phyloP scores from a whole-genome alignment of 2,113 vertebrate genomes.

The Anhinga rufa region DNA sequence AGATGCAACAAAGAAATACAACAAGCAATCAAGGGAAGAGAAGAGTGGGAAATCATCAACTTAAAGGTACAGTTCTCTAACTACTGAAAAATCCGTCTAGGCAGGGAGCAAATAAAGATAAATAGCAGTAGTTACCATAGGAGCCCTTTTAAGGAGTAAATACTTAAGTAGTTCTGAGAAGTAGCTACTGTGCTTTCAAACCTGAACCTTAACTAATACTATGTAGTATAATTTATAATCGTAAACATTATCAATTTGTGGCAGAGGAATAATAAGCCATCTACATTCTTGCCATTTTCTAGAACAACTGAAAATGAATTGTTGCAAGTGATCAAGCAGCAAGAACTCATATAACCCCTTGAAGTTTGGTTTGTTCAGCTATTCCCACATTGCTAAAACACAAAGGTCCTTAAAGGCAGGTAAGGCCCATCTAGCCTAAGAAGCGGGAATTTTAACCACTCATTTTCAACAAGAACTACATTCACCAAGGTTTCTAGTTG shows the following conservation, averaged over 20 bases:
- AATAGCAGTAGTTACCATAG: background rate
- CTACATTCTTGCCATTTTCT: background rate
- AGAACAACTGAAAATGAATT: background rate
- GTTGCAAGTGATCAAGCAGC: background rate
- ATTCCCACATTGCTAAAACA: background rate
- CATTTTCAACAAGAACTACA: background rate
- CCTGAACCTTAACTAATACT: background rate
- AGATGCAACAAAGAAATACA: background rate
- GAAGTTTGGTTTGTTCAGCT: background rate
- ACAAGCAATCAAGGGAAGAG: background rate
- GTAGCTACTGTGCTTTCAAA: background rate
- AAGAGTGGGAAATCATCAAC: background rate
- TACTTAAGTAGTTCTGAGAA: background rate
- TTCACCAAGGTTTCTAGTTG: background rate
- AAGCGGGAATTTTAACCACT: background rate
- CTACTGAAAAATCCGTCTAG: constrained; percentile 1
- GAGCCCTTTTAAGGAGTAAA: background rate
- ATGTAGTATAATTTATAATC: background rate
- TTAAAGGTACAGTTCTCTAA: constrained; percentile 7
- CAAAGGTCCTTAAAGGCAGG: background rate
- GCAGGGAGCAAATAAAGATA: constrained; percentile 6
- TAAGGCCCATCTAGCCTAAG: background rate
- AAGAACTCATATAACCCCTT: background rate
- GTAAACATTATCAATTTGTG: background rate
- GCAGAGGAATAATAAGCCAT: background rate